Evolutionary conservation across 2,113 vertebrate species (phyloP), one percentile per base, ranked within the genome.

Genomic region (Phyllostomus hastatus): DNA sequence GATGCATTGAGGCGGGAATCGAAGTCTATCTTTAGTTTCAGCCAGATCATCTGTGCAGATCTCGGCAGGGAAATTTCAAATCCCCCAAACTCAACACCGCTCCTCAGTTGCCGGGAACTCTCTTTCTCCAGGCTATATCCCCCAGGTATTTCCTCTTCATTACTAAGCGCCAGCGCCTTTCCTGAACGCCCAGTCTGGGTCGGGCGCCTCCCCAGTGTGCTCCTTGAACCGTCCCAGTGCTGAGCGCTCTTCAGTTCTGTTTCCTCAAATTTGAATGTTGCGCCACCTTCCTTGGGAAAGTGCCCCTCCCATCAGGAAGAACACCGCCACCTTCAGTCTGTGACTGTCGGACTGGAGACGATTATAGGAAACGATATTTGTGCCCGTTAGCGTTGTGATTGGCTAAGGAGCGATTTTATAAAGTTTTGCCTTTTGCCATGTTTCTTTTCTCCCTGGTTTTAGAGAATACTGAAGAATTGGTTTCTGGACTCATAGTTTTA

Each of bases 381-480:
- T 43, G 26, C 26, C 19, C 24, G 33, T 64, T 66, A n/a, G n/a
- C 16, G 46, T 59, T 69, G 17, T 52, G 35, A 57, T 52, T 90
- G 26, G 5, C 28, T 67, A 86, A 52, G 50, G 52, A 76, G 9
- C n/a, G 17, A 33, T 73, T 54, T 76, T 89, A 41, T 75, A 7
- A 69, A 48, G 10, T 31, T 86, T 83, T 59, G 4, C 17, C 54
- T 91, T 94, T 91, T 69, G 41, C 83, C 79, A 2, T 81, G 19
- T 86, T 90, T 96, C 59, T 43, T 81, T 69, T 57, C 28, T 94
- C 69, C 76, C 87, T 84, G 41, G 66, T 50, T 83, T 93, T 72
- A 61, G 14, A 85, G 43, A 48, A 79, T 79, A 48, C 5, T 52
- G 19, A 81, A 67, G 38, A 70, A 84, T n/a, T 69, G 12, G 88